These are phyloP conservation scores for Monochamus saltuarius DNA, from an alignment of 1,140 invertebrate genomes.

Conservation along the genomic window DNA sequence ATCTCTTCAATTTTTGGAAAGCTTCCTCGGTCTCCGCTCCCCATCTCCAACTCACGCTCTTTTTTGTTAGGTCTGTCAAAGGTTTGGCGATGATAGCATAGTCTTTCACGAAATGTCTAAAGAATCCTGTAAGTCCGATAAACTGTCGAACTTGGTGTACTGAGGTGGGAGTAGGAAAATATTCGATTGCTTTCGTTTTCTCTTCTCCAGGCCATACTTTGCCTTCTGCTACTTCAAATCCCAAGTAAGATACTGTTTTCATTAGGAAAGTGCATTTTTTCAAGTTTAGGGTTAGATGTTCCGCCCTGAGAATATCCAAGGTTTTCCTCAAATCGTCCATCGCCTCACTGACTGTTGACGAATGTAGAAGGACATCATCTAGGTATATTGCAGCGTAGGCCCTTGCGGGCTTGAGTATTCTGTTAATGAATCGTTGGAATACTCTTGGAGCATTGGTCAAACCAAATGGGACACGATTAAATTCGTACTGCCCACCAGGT, in stretches of 20 bases:
- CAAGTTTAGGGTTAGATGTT: conserved; percentile 45
- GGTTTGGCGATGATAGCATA: background rate
- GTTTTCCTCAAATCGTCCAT: conserved; percentile 28
- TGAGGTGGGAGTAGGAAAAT: background rate
- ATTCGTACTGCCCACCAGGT: conserved; percentile 50
- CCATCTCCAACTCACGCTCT: background rate
- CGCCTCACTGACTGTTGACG: conserved; percentile 28
- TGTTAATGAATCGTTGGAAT: conserved; percentile 51
- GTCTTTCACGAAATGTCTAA: background rate
- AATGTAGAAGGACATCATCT: conserved; percentile 34
- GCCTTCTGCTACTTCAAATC: conserved; percentile 39
- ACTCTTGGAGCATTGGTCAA: conserved; percentile 50
- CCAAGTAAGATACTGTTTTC: conserved; percentile 38
- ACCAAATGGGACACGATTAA: conserved; percentile 52
- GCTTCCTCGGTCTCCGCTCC: background rate
- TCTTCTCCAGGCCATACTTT: conserved; percentile 1
- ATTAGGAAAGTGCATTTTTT: conserved; percentile 44
- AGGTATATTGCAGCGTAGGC: conserved; percentile 22
- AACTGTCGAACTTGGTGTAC: conserved; percentile 2
- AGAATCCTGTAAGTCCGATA: background rate
- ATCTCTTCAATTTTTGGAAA: background rate
- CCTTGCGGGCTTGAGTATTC: conserved; percentile 40
- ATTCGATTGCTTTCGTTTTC: background rate
- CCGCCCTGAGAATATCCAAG: conserved; percentile 28
- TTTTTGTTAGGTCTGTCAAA: background rate